Evolutionary conservation across 1,140 invertebrate genomes (phyloP).

Genomic region (Plodia interpunctella): DNA sequence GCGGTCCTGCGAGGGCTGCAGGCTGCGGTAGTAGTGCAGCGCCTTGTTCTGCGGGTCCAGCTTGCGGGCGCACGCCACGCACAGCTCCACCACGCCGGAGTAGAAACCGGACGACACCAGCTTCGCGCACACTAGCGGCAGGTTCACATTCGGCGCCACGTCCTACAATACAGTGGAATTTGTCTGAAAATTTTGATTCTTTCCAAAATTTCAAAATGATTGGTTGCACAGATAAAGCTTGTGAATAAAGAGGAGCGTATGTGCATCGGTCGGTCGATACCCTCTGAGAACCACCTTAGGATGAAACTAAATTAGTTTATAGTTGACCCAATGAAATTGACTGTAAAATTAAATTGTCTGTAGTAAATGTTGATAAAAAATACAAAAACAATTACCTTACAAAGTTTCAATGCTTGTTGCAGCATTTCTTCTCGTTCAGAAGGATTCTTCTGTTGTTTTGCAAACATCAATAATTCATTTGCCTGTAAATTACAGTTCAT

Average conservation of each 20-base stretch:
- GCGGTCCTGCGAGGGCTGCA: conserved; percentile 85
- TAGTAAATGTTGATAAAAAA: too few relatives aligned
- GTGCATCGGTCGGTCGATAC: too few relatives aligned
- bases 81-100: conserved; percentile 92
- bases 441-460: conserved; percentile 85
- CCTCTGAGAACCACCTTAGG: too few relatives aligned
- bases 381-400: conserved; percentile 79
- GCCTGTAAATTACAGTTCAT: conserved; percentile 79
- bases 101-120: conserved; percentile 89
- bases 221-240: too few relatives aligned
- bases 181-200: too few relatives aligned
- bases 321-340: too few relatives aligned
- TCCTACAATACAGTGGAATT: conserved; percentile 64
- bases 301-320: too few relatives aligned
- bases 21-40: conserved; percentile 91
- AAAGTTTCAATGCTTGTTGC: conserved; percentile 88
- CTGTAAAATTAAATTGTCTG: too few relatives aligned
- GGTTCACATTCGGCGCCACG: conserved; percentile 87
- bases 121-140: conserved; percentile 86
- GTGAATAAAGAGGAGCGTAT: too few relatives aligned
- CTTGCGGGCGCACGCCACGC: conserved; percentile 88
- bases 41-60: conserved; percentile 93
- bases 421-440: conserved; percentile 83
- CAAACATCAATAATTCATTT: conserved; percentile 91
- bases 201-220: too few relatives aligned